Evolutionary conservation across 2,888 invertebrate species (phyloP), one percentile per base, ranked within the genome.

Genomic region (Mimas tiliae): DNA sequence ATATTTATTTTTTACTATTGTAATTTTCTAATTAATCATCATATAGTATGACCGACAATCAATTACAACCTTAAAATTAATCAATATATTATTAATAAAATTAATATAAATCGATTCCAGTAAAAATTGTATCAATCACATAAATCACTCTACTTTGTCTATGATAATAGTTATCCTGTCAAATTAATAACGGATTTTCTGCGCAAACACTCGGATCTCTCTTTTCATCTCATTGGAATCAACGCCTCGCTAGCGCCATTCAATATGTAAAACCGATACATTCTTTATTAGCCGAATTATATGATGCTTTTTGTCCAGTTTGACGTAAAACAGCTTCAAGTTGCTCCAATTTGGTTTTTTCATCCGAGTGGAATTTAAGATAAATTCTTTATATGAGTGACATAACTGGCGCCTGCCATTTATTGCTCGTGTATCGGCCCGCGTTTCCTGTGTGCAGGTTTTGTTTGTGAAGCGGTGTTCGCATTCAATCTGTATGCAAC

Each of bases 401-500:
- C 84, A 79, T 82, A 88, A 82, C 78, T 83, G 78, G 79, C 76
- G 74, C 69, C 80, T 78, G 81, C 80, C 75, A 84, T 81, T 84
- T 82, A 77, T 85, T 82, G 79, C 81, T 80, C 70, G 83, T 77
- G 80, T 75, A 75, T 70, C 70, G 78, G 74, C 70, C 79, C 74
- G 76, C 76, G 76, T 75, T 77, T 77, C 76, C 77, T 74, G 80
- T 83, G 77, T 77, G 80, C 79, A 82, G 83, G 83, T 83, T 88
- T 89, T 78, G 78, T 88, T 87, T 87, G 80, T 87, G 86, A 86
- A 85, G 83, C 82, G 82, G 88, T 87, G 83, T 83, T 84, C 82
- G 80, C 81, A 91, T 87, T 86, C 85, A 86, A 90, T 91, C 93
- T 93, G 93, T 89, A 93, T 93, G 93, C 93, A 92, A 93, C 92